Percentiles rank a stretch among this genome's conserved stretches.
Conservation (phyloP, 2,113 vertebrate species). For the Mellivora capensis region DNA sequence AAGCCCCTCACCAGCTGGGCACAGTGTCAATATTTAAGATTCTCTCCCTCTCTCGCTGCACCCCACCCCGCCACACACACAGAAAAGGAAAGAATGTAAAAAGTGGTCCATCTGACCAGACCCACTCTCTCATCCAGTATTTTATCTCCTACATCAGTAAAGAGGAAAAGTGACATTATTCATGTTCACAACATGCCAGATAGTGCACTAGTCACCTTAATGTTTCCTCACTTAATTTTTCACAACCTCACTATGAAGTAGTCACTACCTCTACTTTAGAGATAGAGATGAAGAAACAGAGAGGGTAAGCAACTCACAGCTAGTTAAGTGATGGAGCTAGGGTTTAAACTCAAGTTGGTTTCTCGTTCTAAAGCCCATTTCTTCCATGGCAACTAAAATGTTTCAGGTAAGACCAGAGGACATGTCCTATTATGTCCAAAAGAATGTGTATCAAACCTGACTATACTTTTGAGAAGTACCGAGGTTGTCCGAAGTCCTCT, state of each 20-base stretch:
- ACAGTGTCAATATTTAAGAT: background rate
- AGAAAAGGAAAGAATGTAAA: background rate
- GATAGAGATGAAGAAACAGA: slow-evolving; percentile 12
- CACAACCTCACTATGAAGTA: background rate
- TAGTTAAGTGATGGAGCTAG: background rate
- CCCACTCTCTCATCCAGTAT: background rate
- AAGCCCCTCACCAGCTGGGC: background rate
- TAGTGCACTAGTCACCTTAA: background rate
- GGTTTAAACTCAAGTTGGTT: background rate
- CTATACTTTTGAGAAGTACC: background rate
- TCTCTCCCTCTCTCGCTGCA: background rate
- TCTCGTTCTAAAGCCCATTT: slow-evolving; percentile 6
- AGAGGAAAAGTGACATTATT: background rate
- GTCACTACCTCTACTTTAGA: background rate
- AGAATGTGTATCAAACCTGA: background rate
- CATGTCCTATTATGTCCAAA: background rate
- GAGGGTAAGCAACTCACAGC: background rate
- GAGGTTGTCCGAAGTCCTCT: background rate
- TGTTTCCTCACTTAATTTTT: slow-evolving; percentile 17
- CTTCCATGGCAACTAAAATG: background rate
- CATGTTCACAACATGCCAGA: background rate
- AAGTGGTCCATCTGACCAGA: background rate
- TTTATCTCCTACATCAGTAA: background rate
- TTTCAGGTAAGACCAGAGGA: background rate
- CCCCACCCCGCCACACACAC: background rate